These are phyloP conservation scores for Atta cephalotes DNA, from an alignment of 1,140 invertebrate species.

Conservation along the genomic window DNA sequence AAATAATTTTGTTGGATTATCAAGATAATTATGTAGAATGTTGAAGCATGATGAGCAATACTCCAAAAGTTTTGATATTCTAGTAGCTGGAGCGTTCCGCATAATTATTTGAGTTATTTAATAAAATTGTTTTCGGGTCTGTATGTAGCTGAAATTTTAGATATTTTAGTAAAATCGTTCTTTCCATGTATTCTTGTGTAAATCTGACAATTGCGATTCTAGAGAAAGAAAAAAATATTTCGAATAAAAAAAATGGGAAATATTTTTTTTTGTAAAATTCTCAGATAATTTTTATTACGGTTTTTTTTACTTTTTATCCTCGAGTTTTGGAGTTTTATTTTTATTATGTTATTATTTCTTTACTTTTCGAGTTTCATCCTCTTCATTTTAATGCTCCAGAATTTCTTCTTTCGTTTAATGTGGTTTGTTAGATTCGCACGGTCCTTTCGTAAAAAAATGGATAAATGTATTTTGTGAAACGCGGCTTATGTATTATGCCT, in stretches of 20 bases:
- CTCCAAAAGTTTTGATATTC: too few relatives aligned
- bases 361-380: neutral
- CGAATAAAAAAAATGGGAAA: neutral
- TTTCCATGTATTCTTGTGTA: neutral
- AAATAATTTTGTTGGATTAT: too few relatives aligned
- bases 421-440: neutral
- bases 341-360: neutral
- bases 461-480: neutral
- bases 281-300: too few relatives aligned
- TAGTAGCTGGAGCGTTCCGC: too few relatives aligned
- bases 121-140: too few relatives aligned
- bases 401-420: neutral
- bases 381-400: neutral
- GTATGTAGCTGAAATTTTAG: too few relatives aligned
- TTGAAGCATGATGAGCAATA: too few relatives aligned
- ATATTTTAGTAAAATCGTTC: too few relatives aligned
- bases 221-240: neutral
- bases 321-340: neutral
- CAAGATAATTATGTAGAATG: too few relatives aligned
- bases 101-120: too few relatives aligned
- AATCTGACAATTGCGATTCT: slow-evolving; percentile 3
- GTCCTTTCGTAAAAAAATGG: neutral
- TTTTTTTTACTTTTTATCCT: neutral
- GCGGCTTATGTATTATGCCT: neutral
- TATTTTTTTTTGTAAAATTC: neutral